Conservation (phyloP, 2,113 vertebrate species). For the Sitta europaea region DNA sequence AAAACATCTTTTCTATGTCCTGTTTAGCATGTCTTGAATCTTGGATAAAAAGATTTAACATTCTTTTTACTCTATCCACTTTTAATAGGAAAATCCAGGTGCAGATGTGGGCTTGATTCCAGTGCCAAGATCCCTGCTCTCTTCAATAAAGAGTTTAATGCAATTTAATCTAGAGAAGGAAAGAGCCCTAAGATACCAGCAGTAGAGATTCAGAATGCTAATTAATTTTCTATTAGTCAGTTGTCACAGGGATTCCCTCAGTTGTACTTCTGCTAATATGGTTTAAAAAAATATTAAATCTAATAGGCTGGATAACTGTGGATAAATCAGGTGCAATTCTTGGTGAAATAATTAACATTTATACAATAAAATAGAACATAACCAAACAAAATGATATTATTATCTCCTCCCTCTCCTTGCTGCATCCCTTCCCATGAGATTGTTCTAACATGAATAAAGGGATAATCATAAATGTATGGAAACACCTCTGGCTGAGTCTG, state of each 20-base stretch:
- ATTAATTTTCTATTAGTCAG: constrained; percentile 50
- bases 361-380: neutral
- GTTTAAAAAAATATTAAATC: neutral
- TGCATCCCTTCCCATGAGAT: neutral
- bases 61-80: constrained; percentile 64
- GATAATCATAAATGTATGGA: neutral
- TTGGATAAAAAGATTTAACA: constrained; percentile 39
- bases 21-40: neutral
- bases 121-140: constrained; percentile 61
- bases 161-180: constrained; percentile 57
- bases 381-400: neutral
- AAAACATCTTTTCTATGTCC: neutral
- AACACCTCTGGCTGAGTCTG: neutral
- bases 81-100: constrained; percentile 70
- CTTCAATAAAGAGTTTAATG: constrained; percentile 64
- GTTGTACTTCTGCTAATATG: neutral
- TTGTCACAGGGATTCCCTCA: constrained; percentile 3
- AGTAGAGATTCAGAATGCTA: constrained; percentile 45
- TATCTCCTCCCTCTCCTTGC: neutral
- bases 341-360: neutral
- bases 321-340: neutral
- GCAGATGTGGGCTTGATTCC: constrained; percentile 55
- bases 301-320: neutral
- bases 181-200: constrained; percentile 32
- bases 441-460: neutral